phyloP scores from a whole-genome alignment of 2,113 vertebrate species.

The Collichthys lucidus region DNA sequence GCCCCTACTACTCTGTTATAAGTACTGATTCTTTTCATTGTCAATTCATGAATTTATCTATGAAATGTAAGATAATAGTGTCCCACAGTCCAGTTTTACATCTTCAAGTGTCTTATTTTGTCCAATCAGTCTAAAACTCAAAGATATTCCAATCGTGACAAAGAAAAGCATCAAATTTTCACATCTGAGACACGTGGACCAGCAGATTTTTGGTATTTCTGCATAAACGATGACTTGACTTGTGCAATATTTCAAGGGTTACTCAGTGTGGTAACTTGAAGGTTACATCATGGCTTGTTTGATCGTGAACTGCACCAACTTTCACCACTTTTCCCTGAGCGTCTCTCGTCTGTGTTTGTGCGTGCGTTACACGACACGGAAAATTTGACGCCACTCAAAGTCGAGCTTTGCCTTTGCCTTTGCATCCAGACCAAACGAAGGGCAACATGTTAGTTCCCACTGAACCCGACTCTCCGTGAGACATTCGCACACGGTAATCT shows the following conservation, averaged over 20 bases:
- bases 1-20: no score
- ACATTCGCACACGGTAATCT: background rate
- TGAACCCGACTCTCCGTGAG: background rate
- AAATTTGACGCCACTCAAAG: background rate
- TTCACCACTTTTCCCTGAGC: background rate
- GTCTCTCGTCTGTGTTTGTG: constrained; percentile 6
- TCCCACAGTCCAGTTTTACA: background rate
- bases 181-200: background rate
- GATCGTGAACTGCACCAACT: background rate
- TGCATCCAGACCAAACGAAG: background rate
- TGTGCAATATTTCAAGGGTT: background rate
- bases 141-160: background rate
- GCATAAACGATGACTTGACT: background rate
- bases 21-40: background rate
- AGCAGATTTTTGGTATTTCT: background rate
- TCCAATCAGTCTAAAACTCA: background rate
- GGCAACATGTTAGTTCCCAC: background rate
- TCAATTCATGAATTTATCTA: background rate
- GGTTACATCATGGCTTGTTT: background rate
- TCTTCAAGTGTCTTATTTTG: background rate
- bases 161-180: background rate
- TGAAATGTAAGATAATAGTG: background rate
- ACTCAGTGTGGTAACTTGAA: background rate
- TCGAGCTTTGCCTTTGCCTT: background rate
- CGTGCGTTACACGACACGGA: constrained; percentile 1